phyloP scores from a whole-genome alignment of 2,113 vertebrate species.

The Capreolus pygargus region DNA sequence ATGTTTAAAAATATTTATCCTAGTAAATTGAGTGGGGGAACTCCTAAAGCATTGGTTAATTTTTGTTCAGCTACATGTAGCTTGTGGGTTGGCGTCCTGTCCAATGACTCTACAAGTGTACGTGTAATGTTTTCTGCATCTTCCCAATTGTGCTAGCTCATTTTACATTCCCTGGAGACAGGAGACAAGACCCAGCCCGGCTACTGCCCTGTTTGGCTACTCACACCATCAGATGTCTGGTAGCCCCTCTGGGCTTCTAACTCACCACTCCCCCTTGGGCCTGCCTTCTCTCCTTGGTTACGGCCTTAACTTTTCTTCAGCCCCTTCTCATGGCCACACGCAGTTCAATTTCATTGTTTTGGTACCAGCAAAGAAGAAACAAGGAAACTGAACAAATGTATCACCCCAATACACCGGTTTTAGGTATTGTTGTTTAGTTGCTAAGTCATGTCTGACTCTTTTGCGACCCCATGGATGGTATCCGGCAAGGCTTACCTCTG shows the following conservation, averaged over 20 bases:
- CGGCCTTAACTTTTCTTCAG: background rate
- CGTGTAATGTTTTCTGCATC: background rate
- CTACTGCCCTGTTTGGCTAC: background rate
- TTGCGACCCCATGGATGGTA: background rate
- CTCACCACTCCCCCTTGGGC: background rate
- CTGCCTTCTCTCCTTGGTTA: background rate
- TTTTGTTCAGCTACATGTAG: background rate
- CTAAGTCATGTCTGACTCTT: background rate
- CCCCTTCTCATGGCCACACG: background rate
- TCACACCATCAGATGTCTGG: background rate
- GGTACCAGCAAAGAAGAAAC: slow-evolving; percentile 21
- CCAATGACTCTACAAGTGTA: background rate
- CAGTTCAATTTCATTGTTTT: background rate
- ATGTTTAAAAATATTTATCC: background rate
- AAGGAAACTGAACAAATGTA: slow-evolving; percentile 17
- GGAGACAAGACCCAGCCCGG: background rate
- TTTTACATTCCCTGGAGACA: background rate
- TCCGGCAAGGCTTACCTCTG: background rate
- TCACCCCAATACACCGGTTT: background rate
- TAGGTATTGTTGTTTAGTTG: background rate
- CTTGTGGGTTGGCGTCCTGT: background rate
- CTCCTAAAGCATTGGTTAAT: background rate
- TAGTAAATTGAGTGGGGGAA: background rate
- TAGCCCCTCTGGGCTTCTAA: background rate
- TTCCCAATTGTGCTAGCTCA: background rate